These are phyloP conservation scores for Euschistus heros DNA, from an alignment of 1,140 invertebrate species.

Conservation along the genomic window DNA sequence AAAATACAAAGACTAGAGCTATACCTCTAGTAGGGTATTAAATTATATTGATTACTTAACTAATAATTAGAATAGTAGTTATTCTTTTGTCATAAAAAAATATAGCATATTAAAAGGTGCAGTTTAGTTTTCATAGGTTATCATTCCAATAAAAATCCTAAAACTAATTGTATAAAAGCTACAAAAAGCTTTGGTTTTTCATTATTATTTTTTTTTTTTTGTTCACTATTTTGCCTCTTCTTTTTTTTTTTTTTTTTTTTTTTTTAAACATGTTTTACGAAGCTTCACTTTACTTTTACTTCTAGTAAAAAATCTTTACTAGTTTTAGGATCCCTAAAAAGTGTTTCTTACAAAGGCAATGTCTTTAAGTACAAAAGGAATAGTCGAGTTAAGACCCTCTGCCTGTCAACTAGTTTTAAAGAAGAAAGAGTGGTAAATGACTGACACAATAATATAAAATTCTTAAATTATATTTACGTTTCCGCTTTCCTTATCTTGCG, in stretches of 20 bases:
- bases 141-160: background rate
- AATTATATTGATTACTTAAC: background rate
- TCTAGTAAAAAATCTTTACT: background rate
- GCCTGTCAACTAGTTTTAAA: background rate
- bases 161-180: background rate
- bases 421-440: too few species aligned
- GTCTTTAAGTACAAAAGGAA: constrained; percentile 4
- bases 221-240: background rate
- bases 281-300: too few species aligned
- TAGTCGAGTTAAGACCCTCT: background rate
- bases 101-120: constrained; percentile 10
- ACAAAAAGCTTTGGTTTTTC: background rate
- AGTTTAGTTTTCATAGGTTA: background rate
- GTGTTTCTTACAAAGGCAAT: background rate
- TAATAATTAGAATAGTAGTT: background rate
- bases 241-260: too few species aligned
- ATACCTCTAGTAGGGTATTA: constrained; percentile 1
- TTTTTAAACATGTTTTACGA: too few species aligned
- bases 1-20: constrained; percentile 1
- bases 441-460: too few species aligned
- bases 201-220: background rate
- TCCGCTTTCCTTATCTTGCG: too few species aligned
- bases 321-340: background rate
- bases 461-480: too few species aligned
- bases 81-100: constrained; percentile 3